Evolutionary conservation across 2,888 invertebrate genomes (phyloP).

Genomic region (Eupithecia subumbrata): DNA sequence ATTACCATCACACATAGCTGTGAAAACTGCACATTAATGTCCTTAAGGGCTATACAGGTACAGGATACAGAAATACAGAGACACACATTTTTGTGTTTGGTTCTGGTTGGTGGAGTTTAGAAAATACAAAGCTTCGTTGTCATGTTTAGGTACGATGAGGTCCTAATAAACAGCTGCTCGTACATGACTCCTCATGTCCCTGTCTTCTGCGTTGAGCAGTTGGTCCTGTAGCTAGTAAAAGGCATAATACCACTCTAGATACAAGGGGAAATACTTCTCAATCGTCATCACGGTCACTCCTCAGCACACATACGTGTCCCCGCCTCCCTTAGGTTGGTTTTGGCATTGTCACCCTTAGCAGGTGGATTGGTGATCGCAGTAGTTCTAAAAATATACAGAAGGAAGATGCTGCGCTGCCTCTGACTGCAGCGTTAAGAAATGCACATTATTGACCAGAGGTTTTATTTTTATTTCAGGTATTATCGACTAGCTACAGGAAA

Average conservation of each 20-base stretch:
- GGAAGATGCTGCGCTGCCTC: neutral
- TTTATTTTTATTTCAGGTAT: conserved; percentile 76
- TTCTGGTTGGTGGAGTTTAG: too few species aligned
- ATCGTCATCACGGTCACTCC: too few species aligned
- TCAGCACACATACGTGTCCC: too few species aligned
- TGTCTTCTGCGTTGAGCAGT: too few species aligned
- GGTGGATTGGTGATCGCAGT: neutral
- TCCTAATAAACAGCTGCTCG: too few species aligned
- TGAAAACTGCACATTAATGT: neutral
- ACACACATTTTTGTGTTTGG: too few species aligned
- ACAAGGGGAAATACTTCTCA: too few species aligned
- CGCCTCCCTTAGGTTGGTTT: neutral
- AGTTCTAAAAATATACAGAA: neutral
- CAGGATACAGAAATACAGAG: neutral
- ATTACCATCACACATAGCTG: neutral
- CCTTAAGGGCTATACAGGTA: neutral
- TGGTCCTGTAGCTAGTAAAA: too few species aligned
- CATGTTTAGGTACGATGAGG: too few species aligned
- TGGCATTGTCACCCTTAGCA: neutral
- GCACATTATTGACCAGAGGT: neutral
- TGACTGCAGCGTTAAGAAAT: neutral
- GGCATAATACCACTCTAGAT: too few species aligned
- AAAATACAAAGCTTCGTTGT: too few species aligned
- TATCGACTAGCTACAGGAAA: conserved; percentile 86
- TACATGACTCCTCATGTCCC: too few species aligned